These are phyloP conservation scores for Myotis myotis DNA, from an alignment of 2,797 vertebrate species.

Conservation along the genomic window DNA sequence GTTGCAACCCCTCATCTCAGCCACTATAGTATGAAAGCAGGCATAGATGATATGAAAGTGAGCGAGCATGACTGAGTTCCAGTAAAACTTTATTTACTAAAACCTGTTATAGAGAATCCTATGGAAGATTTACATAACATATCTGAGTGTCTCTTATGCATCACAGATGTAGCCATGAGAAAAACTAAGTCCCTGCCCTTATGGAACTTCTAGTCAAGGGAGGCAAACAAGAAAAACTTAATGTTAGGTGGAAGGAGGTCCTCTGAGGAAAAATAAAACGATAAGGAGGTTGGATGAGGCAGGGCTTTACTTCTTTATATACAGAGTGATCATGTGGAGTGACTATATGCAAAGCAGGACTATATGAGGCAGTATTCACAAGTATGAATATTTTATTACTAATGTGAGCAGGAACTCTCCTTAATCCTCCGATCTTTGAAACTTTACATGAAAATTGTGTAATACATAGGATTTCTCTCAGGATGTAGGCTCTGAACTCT, in stretches of 20 bases:
- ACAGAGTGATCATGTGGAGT: background rate
- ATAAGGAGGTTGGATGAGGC: background rate
- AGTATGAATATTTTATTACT: constrained; percentile 20
- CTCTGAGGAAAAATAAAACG: background rate
- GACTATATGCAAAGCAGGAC: background rate
- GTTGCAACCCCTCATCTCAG: background rate
- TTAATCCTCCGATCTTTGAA: constrained; percentile 8
- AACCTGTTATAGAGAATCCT: background rate
- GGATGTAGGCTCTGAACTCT: background rate
- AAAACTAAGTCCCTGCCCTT: background rate
- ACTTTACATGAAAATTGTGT: background rate
- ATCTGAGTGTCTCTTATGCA: background rate
- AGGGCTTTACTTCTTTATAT: background rate
- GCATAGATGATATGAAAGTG: background rate
- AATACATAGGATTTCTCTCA: background rate
- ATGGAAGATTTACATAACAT: background rate
- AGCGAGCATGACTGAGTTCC: background rate
- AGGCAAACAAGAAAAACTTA: background rate
- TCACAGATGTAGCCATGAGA: background rate
- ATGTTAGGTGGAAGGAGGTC: background rate
- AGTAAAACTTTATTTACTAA: constrained; percentile 19
- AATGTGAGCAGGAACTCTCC: background rate
- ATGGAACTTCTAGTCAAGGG: background rate
- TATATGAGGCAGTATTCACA: background rate
- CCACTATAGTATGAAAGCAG: background rate